phyloP scores from a whole-genome alignment of 1,140 invertebrate species.

The Cydia strobilella region DNA sequence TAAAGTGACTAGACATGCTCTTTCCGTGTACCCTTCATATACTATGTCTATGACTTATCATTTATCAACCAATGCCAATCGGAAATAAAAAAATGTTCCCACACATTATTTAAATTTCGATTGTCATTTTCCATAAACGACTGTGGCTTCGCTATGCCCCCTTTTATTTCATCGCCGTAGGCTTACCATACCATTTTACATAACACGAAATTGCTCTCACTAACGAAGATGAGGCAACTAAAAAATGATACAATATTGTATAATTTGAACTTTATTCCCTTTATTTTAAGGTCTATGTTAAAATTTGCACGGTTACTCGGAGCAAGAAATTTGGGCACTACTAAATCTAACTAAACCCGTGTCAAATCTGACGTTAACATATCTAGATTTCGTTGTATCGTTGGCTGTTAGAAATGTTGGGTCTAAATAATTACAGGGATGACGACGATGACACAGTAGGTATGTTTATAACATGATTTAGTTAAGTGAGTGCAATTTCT shows the following conservation, averaged over 20 bases:
- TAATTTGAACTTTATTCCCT: background rate
- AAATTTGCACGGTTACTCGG: background rate
- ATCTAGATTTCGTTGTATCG: slow-evolving; percentile 3
- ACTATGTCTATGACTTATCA: too few species aligned
- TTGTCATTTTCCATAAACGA: too few species aligned
- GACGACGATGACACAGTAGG: too few species aligned
- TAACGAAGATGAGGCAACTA: background rate
- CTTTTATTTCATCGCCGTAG: slow-evolving; percentile 4
- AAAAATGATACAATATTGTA: background rate
- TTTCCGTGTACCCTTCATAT: too few species aligned
- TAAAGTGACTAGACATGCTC: too few species aligned
- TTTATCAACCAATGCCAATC: too few species aligned
- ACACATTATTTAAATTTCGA: too few species aligned
- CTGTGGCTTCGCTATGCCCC: background rate
- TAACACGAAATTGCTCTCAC: slow-evolving; percentile 6
- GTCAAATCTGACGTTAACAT: slow-evolving; percentile 6
- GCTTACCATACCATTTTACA: background rate
- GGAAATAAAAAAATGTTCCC: too few species aligned
- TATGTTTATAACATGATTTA: too few species aligned
- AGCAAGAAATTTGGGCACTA: background rate
- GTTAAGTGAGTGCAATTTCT: too few species aligned
- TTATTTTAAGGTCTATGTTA: background rate
- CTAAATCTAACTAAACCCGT: background rate
- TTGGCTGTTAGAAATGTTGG: background rate
- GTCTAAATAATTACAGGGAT: background rate